Conservation (phyloP, 2,888 invertebrate genomes). For the Capitulum mitella region DNA sequence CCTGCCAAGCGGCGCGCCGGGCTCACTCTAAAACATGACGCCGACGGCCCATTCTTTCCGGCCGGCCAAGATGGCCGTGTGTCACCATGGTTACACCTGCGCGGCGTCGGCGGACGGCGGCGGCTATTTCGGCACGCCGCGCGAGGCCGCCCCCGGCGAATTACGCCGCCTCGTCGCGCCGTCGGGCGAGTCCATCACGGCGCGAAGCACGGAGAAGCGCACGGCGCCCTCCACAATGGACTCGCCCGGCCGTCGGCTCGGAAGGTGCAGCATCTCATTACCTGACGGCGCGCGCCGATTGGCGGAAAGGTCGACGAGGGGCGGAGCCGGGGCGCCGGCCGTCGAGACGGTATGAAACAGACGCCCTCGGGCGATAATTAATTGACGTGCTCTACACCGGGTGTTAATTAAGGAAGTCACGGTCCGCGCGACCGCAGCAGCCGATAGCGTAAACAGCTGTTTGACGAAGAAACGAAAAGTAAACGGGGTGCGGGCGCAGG, state of each 20-base stretch:
- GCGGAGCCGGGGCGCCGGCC: background rate
- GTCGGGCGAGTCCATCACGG: background rate
- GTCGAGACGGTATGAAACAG: background rate
- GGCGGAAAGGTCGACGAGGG: background rate
- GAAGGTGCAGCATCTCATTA: constrained; percentile 14
- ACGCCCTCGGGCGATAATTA: constrained; percentile 13
- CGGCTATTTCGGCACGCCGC: background rate
- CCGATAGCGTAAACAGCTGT: background rate
- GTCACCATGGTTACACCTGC: constrained; percentile 24
- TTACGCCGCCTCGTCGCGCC: too few relatives aligned
- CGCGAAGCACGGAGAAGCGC: background rate
- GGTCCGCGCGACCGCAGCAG: background rate
- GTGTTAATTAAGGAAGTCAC: background rate
- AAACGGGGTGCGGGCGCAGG: background rate
- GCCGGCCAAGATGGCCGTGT: background rate
- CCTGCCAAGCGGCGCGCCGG: background rate
- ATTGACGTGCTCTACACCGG: background rate
- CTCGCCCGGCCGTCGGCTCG: background rate
- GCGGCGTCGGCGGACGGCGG: background rate
- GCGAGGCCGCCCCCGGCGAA: background rate
- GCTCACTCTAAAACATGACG: constrained; percentile 2
- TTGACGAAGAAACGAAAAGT: constrained; percentile 9
- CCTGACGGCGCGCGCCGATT: background rate
- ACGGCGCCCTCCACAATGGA: background rate
- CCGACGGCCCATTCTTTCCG: background rate